Percentiles rank a stretch among this genome's conserved stretches.
Evolutionary conservation across 2,113 vertebrate species (phyloP).

Genomic region (Galeopterus variegatus): DNA sequence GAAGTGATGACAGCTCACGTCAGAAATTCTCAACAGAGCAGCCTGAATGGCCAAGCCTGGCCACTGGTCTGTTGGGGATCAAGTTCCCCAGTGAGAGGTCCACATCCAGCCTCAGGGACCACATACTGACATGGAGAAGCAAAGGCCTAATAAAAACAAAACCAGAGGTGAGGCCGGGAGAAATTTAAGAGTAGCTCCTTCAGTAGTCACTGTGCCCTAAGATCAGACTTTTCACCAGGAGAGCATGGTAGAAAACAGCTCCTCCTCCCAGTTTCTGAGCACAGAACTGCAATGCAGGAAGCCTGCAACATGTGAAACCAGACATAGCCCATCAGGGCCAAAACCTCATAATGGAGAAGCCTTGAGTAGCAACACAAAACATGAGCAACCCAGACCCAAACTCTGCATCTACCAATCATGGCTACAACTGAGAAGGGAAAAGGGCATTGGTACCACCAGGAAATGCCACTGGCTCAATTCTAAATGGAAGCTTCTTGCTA

Average conservation of each 20-base stretch:
- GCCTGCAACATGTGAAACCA: background rate
- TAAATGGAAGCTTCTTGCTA: background rate
- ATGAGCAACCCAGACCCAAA: background rate
- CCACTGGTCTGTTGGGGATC: background rate
- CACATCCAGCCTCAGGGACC: background rate
- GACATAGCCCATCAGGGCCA: background rate
- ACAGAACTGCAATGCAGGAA: background rate
- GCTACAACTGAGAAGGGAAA: background rate
- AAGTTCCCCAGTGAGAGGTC: background rate
- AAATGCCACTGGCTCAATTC: background rate
- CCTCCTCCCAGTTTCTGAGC: background rate
- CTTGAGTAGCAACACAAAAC: background rate
- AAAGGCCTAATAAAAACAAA: background rate
- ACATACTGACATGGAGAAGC: background rate
- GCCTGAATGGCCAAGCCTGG: background rate
- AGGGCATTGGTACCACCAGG: background rate
- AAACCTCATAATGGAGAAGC: background rate
- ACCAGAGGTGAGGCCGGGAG: background rate
- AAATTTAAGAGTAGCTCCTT: background rate
- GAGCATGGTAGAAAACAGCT: rapidly evolving
- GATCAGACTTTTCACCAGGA: background rate
- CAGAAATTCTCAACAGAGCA: background rate
- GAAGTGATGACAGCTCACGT: background rate
- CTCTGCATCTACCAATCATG: background rate
- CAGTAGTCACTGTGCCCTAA: background rate